Evolutionary conservation across 2,888 invertebrate genomes (phyloP).

Genomic region (Apoderus coryli): DNA sequence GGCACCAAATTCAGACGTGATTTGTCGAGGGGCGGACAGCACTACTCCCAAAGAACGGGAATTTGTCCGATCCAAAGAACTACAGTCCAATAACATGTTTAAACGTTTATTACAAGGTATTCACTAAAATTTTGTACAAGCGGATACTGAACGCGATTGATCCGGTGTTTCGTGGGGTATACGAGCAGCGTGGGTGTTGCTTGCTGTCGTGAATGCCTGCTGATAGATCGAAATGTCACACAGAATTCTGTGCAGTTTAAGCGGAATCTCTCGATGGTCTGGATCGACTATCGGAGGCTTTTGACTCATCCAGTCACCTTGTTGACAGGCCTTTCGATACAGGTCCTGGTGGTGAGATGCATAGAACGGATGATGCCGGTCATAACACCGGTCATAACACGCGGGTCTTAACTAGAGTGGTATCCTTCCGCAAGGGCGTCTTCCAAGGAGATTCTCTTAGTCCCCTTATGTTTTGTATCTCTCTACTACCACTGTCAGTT

Average conservation of each 20-base stretch:
- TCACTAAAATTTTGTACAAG: background rate
- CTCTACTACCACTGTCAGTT: slow-evolving; percentile 1
- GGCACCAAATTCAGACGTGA: background rate
- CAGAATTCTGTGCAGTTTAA: slow-evolving; percentile 4
- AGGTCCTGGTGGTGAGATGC: too few relatives aligned
- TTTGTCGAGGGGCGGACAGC: slow-evolving; percentile 3
- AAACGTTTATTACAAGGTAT: slow-evolving; percentile 1
- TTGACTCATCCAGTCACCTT: too few relatives aligned
- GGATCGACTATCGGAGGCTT: slow-evolving; percentile 4
- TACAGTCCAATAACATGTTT: slow-evolving; percentile 2
- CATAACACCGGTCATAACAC: too few relatives aligned
- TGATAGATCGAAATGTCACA: background rate
- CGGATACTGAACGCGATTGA: slow-evolving; percentile 1
- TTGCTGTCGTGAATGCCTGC: slow-evolving; percentile 1
- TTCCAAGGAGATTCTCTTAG: slow-evolving; percentile 1
- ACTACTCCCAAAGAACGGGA: slow-evolving; percentile 3
- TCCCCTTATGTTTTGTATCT: background rate
- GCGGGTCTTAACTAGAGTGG: background rate
- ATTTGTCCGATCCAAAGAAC: slow-evolving; percentile 4
- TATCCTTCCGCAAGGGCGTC: background rate
- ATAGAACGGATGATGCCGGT: too few relatives aligned
- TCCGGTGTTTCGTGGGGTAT: slow-evolving; percentile 1
- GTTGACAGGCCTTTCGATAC: too few relatives aligned
- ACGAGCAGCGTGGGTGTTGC: slow-evolving; percentile 2
- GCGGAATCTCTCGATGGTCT: slow-evolving; percentile 4